Base-by-base conservation (phyloP, 2,797 vertebrate genomes). In the Hippocampus kuda region DNA sequence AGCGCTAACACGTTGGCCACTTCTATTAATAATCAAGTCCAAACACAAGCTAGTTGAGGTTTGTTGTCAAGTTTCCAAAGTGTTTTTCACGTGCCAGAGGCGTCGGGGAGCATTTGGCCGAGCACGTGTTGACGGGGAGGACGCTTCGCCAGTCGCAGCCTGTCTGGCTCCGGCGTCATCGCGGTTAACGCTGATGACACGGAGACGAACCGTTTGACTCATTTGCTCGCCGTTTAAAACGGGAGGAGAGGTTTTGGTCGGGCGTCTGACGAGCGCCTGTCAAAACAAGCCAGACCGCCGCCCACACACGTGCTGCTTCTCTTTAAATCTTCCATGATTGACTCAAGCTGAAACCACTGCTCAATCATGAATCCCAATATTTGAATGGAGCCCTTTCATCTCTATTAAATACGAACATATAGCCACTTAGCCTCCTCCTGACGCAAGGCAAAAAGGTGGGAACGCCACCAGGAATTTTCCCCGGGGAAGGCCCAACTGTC, bases 141-240 rank as follows among this genome's bases (percentile, higher is more conserved):
- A 68, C 69, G 67, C 68, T 66, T 73, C 51, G 44, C 13, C 46
- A 15, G 73, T 79, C 70, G 68, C 2, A 60, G 83, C 82, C 79
- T 78, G 68, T 72, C 67, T 69, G 82, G 80, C 79, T 78, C 72
- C 66, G 2, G 51, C 66, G 48, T 72, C 69, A 24, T 5, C 75
- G 83, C 54, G 79, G 82, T 77, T 68, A 30, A 70, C 61, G 7
- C 70, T 16, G 72, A 83, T 80, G 83, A 84, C 79, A 77, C 73
- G 54, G 66, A 69, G 71, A 75, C 59, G 66, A 79, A 75, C 68
- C 69, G 54, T 77, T 77, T 68, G 70, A 78, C 76, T 82, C 67
- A 26, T 59, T 41, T 60, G 56, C 66, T 77, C 11, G 11, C 26
- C 48, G 13, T 65, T 66, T 18, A 57, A 70, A 79, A 72, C 70